Evolutionary conservation across 2,113 vertebrate species (phyloP).

Genomic region (Strix aluco): DNA sequence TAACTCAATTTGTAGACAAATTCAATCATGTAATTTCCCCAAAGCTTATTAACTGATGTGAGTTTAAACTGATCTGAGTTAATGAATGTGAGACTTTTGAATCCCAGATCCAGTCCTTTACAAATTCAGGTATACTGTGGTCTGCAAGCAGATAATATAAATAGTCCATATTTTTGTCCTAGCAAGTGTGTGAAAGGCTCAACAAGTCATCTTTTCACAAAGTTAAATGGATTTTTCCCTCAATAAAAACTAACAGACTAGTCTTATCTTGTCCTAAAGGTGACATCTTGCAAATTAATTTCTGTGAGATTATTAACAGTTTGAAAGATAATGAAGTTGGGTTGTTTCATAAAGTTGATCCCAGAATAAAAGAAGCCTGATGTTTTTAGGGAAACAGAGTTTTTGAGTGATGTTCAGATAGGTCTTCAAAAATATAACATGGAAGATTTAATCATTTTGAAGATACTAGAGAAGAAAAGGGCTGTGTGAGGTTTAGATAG

Average conservation of each 20-base stretch:
- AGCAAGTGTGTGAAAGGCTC: neutral
- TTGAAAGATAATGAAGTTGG: constrained; percentile 60
- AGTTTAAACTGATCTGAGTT: constrained; percentile 65
- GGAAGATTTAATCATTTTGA: constrained; percentile 66
- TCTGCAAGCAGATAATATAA: constrained; percentile 29
- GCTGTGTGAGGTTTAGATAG: constrained; percentile 32
- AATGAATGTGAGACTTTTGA: constrained; percentile 79
- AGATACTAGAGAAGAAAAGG: constrained; percentile 69
- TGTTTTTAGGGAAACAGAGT: constrained; percentile 55
- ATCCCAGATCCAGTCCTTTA: constrained; percentile 69
- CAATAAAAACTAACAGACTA: constrained; percentile 7
- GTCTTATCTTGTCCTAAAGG: neutral
- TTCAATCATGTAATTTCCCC: constrained; percentile 75
- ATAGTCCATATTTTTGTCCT: neutral
- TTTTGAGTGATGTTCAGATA: constrained; percentile 37
- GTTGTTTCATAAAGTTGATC: constrained; percentile 74
- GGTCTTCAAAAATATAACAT: constrained; percentile 69
- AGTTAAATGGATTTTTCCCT: neutral
- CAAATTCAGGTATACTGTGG: constrained; percentile 59
- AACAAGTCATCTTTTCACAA: neutral
- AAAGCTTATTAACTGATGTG: constrained; percentile 33
- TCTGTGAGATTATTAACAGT: constrained; percentile 52
- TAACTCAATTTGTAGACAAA: constrained; percentile 75
- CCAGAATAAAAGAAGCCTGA: constrained; percentile 67
- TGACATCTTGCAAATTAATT: constrained; percentile 73